Conservation (phyloP, 2,888 invertebrate genomes). For the Ceratothoa steindachneri region DNA sequence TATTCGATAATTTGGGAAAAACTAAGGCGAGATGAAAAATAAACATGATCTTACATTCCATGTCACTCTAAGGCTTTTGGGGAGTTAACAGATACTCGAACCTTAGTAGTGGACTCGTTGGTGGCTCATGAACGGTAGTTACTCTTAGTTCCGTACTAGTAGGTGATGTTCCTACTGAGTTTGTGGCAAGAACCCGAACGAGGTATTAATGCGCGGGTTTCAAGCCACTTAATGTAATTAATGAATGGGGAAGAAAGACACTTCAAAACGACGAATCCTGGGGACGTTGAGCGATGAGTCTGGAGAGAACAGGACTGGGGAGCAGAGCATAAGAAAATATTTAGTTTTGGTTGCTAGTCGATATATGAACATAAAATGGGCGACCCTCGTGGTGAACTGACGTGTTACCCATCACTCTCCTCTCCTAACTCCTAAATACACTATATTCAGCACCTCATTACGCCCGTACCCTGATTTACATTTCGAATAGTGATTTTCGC, state of each 20-base stretch:
- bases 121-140: slow-evolving; percentile 40
- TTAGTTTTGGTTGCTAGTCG: too few relatives aligned
- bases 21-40: too few relatives aligned
- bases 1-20: too few relatives aligned
- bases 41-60: slow-evolving; percentile 29
- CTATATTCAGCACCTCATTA: too few relatives aligned
- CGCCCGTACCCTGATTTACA: too few relatives aligned
- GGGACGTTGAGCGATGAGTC: slow-evolving; percentile 38
- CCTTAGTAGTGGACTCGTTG: slow-evolving; percentile 32
- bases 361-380: too few relatives aligned
- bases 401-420: too few relatives aligned
- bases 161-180: slow-evolving; percentile 31
- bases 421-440: too few relatives aligned
- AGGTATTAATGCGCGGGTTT: slow-evolving; percentile 35
- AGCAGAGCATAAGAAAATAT: too few relatives aligned
- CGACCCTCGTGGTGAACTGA: too few relatives aligned
- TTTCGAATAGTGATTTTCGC: too few relatives aligned
- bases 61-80: slow-evolving; percentile 33
- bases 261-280: slow-evolving; percentile 25
- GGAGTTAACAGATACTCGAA: slow-evolving; percentile 27
- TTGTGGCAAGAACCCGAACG: slow-evolving; percentile 33
- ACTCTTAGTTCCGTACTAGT: slow-evolving; percentile 30
- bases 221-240: slow-evolving; percentile 18
- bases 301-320: too few relatives aligned
- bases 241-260: slow-evolving; percentile 1